Percentiles rank a stretch among this genome's conserved stretches.
phyloP scores from a whole-genome alignment of 2,797 vertebrate species.

The Gobionotothen gibberifrons region DNA sequence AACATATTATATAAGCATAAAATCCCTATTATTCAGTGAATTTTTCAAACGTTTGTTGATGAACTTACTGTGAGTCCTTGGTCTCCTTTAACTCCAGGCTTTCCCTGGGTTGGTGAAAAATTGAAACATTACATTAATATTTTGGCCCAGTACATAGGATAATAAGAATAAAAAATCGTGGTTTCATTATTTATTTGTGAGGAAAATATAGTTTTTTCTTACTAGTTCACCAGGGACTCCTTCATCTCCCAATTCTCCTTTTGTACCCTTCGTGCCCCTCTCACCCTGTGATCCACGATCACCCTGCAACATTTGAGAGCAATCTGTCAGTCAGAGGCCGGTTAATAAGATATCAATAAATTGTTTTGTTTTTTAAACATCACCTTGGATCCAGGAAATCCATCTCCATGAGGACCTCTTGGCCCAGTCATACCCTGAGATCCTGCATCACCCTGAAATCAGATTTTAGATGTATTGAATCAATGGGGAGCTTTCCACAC shows the following conservation, averaged over 20 bases:
- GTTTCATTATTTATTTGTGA: neutral
- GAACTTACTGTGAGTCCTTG: conserved; percentile 89
- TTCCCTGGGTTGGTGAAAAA: conserved; percentile 78
- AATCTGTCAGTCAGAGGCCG: conserved; percentile 10
- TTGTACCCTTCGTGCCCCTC: conserved; percentile 87
- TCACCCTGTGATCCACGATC: conserved; percentile 89
- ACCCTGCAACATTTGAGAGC: conserved; percentile 77
- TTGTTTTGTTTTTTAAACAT: conserved; percentile 19
- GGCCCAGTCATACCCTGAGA: conserved; percentile 90
- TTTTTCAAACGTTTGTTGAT: conserved; percentile 8
- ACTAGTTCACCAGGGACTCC: conserved; percentile 88
- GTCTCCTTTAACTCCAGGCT: conserved; percentile 87
- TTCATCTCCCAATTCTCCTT: conserved; percentile 88
- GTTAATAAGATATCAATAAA: conserved; percentile 10
- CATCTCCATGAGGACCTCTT: conserved; percentile 89
- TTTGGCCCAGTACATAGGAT: neutral
- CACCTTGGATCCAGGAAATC: conserved; percentile 91
- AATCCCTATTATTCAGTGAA: neutral
- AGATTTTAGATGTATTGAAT: conserved; percentile 26
- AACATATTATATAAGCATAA: conserved; percentile 5
- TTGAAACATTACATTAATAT: conserved; percentile 14
- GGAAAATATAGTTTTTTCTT: conserved; percentile 58
- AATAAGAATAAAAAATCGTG: neutral
- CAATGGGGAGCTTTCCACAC: neutral
- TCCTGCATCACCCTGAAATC: conserved; percentile 90